These are phyloP conservation scores for Syrphus vitripennis DNA, from an alignment of 2,888 invertebrate genomes.

Conservation along the genomic window DNA sequence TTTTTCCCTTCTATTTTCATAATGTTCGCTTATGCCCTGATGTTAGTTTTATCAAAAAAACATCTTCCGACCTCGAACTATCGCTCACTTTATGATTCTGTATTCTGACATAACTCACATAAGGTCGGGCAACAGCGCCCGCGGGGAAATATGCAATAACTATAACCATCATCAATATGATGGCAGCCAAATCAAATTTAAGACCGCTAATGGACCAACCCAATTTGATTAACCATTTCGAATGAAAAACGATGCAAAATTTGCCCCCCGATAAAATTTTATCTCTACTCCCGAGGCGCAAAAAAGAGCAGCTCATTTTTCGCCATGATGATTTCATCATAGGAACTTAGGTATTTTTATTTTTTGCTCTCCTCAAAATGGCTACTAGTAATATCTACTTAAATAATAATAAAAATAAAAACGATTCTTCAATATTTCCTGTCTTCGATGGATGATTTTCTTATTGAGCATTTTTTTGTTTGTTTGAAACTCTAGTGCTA, in stretches of 20 bases:
- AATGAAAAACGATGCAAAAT: constrained; percentile 31
- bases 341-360: background rate
- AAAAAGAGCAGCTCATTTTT: background rate
- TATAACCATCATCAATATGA: background rate
- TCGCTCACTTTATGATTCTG: background rate
- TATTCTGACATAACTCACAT: background rate
- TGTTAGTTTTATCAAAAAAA: background rate
- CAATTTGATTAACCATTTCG: constrained; percentile 28
- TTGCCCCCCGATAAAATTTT: constrained; percentile 31
- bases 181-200: constrained; percentile 8
- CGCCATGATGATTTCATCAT: background rate
- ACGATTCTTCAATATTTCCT: background rate
- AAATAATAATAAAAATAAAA: background rate
- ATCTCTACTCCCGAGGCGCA: background rate
- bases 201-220: constrained; percentile 30
- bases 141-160: background rate
- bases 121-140: too few relatives aligned
- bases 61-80: background rate
- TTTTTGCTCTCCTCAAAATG: constrained; percentile 39
- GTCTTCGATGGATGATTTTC: background rate
- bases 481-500: background rate
- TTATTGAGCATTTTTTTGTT: background rate
- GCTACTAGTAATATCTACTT: background rate
- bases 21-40: background rate
- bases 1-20: background rate